phyloP scores from a whole-genome alignment of 2,797 vertebrate species.

The Morus bassanus region DNA sequence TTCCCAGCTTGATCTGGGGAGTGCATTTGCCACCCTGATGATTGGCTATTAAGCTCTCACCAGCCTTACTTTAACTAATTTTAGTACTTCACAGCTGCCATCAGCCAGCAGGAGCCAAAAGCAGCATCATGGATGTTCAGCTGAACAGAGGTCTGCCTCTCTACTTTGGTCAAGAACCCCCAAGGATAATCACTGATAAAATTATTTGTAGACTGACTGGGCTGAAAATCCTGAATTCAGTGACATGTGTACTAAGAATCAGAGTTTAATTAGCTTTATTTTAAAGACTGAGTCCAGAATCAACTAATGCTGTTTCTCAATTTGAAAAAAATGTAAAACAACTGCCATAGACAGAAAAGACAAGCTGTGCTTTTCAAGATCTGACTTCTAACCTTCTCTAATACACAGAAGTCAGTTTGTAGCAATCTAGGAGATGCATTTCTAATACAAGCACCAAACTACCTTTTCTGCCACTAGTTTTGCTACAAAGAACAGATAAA shows the following conservation, averaged over 20 bases:
- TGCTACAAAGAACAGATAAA: not conserved
- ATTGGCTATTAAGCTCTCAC: not conserved
- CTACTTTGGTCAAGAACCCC: not conserved
- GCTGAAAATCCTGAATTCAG: not conserved
- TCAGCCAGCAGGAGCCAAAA: not conserved
- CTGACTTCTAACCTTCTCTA: not conserved
- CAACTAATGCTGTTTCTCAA: not conserved
- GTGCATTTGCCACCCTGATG: not conserved
- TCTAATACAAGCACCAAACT: not conserved
- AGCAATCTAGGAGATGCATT: not conserved
- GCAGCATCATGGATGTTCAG: rapidly evolving
- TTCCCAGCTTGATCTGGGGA: not conserved
- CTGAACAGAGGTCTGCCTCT: not conserved
- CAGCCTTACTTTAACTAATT: not conserved
- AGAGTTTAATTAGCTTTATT: not conserved
- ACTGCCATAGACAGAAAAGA: not conserved
- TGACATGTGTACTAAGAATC: not conserved
- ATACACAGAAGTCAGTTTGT: not conserved
- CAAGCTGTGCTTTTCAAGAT: not conserved
- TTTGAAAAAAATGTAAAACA: not conserved
- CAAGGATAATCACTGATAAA: not conserved
- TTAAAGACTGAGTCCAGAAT: not conserved
- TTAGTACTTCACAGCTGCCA: not conserved
- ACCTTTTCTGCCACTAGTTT: not conserved
- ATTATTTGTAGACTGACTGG: not conserved